Evolutionary conservation across 2,888 invertebrate species (phyloP).

Genomic region (Acanthosepion esculentum): DNA sequence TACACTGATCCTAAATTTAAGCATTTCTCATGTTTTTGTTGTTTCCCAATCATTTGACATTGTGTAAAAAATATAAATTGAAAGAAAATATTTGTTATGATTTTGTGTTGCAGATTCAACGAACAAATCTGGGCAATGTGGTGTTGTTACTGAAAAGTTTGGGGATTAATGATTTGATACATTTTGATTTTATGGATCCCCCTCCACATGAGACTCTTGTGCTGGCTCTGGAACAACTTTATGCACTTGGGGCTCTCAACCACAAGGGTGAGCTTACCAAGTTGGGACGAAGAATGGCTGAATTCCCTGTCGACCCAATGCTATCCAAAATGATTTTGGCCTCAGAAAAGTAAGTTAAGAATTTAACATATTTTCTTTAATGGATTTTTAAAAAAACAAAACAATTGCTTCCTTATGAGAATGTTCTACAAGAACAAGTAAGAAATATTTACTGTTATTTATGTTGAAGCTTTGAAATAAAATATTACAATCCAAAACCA

Average conservation of each 20-base stretch:
- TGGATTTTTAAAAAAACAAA: background rate
- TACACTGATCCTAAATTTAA: no score
- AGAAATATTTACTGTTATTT: no score
- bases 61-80: no score
- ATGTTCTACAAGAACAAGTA: background rate
- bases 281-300: slow-evolving; percentile 97
- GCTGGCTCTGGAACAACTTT: slow-evolving; percentile 95
- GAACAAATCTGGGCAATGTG: slow-evolving; percentile 97
- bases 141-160: slow-evolving; percentile 96
- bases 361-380: background rate
- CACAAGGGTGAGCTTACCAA: slow-evolving; percentile 98
- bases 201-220: slow-evolving; percentile 82
- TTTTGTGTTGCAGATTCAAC: slow-evolving; percentile 82
- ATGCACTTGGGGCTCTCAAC: slow-evolving; percentile 97
- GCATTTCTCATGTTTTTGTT: no score
- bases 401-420: no score
- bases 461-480: no score
- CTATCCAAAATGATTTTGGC: slow-evolving; percentile 98
- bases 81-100: no score
- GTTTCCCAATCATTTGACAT: no score
- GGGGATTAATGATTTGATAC: slow-evolving; percentile 96
- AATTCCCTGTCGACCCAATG: slow-evolving; percentile 99
- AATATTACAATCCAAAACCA: no score
- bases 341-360: slow-evolving; percentile 87
- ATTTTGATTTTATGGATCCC: slow-evolving; percentile 98